Conservation (phyloP, 1,140 invertebrate species). For the Halesus radiatus region DNA sequence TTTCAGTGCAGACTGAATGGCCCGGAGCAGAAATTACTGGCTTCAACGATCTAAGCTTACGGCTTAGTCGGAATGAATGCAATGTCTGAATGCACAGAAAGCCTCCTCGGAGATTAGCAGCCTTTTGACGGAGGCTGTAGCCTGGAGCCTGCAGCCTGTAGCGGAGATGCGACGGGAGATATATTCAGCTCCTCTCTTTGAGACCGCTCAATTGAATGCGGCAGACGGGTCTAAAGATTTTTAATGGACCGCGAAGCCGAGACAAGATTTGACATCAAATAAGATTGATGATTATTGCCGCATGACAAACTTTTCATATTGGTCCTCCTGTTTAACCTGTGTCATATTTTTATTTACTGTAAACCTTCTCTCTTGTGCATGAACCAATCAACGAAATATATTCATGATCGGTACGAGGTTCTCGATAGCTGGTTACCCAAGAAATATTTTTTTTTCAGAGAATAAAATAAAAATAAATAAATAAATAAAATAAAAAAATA, state of each 20-base stretch:
- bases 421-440: too few species aligned
- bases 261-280: background rate
- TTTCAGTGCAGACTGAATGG: slow-evolving; percentile 15
- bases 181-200: slow-evolving; percentile 7
- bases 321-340: background rate
- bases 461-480: too few species aligned
- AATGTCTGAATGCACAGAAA: slow-evolving; percentile 39
- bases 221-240: slow-evolving; percentile 28
- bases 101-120: slow-evolving; percentile 39
- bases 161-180: slow-evolving; percentile 5
- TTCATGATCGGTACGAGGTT: too few species aligned
- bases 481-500: too few species aligned
- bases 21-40: slow-evolving; percentile 29
- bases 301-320: background rate
- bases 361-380: too few species aligned
- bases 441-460: too few species aligned
- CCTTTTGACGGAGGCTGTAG: slow-evolving; percentile 21
- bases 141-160: background rate
- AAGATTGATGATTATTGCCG: slow-evolving; percentile 8
- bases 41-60: slow-evolving; percentile 15
- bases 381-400: too few species aligned
- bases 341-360: too few species aligned
- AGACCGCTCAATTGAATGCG: slow-evolving; percentile 22
- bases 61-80: slow-evolving; percentile 39
- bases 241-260: slow-evolving; percentile 21